Conservation (phyloP, 2,113 vertebrate genomes). For the Lipophrys pholis region DNA sequence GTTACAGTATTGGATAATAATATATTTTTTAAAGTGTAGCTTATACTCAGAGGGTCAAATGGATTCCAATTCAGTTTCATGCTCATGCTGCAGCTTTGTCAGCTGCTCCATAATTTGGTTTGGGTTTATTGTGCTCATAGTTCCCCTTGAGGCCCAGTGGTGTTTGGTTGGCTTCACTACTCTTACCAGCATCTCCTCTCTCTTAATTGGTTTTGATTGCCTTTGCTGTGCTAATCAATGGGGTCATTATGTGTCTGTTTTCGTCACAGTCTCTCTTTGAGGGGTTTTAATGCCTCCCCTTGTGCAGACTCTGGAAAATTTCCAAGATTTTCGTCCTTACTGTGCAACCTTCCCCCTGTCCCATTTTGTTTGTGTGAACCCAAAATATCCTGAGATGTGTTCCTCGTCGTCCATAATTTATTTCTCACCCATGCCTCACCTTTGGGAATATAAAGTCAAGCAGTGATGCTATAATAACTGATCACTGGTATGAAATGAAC, state of each 20-base stretch:
- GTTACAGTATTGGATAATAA: conserved; percentile 54
- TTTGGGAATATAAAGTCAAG: no score
- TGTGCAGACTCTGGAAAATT: conserved; percentile 21
- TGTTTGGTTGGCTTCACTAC: conserved; percentile 20
- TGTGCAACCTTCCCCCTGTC: conserved; percentile 4
- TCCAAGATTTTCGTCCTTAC: background rate
- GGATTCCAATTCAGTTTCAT: conserved; percentile 47
- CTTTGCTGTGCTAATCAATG: conserved; percentile 42
- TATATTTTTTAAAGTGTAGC: conserved; percentile 24
- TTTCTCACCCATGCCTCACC: background rate
- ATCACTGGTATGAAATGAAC: no score
- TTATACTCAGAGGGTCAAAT: conserved; percentile 42
- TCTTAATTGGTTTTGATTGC: conserved; percentile 40
- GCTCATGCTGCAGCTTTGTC: conserved; percentile 47
- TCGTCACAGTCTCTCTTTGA: conserved; percentile 21
- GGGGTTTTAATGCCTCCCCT: conserved; percentile 15
- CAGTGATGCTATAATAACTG: no score
- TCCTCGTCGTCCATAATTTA: conserved; percentile 28
- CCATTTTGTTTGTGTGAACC: conserved; percentile 9
- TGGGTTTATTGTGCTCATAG: conserved; percentile 45
- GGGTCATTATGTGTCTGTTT: conserved; percentile 10
- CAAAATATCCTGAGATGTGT: conserved; percentile 3
- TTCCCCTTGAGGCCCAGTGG: conserved; percentile 32
- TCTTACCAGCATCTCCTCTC: conserved; percentile 24
- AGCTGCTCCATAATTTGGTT: conserved; percentile 48